Evolutionary conservation across 92 coral and sea anemone genomes (phyloP).

Genomic region (Siderastrea radians): DNA sequence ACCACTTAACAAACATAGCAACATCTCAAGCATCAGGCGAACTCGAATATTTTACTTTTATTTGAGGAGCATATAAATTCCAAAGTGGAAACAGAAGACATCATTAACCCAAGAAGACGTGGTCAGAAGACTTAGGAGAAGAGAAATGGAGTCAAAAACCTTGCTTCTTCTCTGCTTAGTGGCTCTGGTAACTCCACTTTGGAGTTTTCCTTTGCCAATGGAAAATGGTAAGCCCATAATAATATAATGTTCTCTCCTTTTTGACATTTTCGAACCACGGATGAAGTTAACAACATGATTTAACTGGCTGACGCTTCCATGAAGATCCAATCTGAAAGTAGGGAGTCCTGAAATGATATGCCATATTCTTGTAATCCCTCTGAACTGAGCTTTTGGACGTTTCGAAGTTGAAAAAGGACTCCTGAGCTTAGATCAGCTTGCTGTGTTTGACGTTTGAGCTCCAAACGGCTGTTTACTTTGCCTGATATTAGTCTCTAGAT

Average conservation of each 20-base stretch:
- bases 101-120: conserved; percentile 7
- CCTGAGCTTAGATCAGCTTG: too few relatives aligned
- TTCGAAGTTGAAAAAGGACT: neutral
- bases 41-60: neutral
- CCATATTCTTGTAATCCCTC: too few relatives aligned
- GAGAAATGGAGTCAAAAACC: conserved; percentile 11
- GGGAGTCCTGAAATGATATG: too few relatives aligned
- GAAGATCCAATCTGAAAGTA: too few relatives aligned
- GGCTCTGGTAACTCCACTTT: conserved; percentile 15
- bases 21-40: neutral
- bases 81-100: neutral
- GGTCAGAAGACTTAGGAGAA: neutral
- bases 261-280: neutral
- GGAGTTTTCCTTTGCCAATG: conserved; percentile 12
- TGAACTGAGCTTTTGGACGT: too few relatives aligned
- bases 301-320: neutral
- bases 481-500: too few relatives aligned
- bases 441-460: too few relatives aligned
- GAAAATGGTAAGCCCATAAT: neutral
- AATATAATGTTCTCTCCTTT: too few relatives aligned
- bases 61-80: neutral
- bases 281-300: neutral
- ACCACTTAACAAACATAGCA: conserved; percentile 1
- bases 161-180: conserved; percentile 18
- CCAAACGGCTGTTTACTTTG: too few relatives aligned